phyloP scores from a whole-genome alignment of 1,140 invertebrate species.

The Meloidogyne hapla region DNA sequence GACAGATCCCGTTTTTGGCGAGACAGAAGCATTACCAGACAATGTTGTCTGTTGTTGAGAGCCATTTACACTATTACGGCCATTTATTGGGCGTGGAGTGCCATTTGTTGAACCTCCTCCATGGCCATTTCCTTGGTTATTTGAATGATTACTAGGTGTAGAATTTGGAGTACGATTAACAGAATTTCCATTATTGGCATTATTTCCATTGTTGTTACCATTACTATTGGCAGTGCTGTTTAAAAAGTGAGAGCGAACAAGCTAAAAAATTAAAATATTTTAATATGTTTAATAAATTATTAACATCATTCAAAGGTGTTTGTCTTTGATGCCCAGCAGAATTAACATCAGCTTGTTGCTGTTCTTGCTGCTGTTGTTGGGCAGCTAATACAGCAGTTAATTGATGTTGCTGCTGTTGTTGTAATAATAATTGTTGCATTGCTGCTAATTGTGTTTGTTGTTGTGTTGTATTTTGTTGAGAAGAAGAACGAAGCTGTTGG shows the following conservation, averaged over 20 bases:
- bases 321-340: constrained; percentile 10
- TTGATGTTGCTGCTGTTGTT: constrained; percentile 35
- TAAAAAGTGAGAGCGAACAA: not conserved
- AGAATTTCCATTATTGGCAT: not conserved
- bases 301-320: not conserved
- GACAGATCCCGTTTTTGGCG: constrained; percentile 27
- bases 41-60: constrained; percentile 13
- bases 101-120: constrained; percentile 14
- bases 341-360: constrained; percentile 5
- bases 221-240: too few species aligned
- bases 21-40: constrained; percentile 16
- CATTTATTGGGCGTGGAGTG: constrained; percentile 16
- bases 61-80: constrained; percentile 6
- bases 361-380: constrained; percentile 26
- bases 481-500: constrained; percentile 13
- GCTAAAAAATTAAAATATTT: not conserved
- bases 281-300: not conserved
- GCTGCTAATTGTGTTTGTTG: constrained; percentile 19
- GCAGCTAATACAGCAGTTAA: constrained; percentile 13
- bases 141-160: constrained; percentile 5
- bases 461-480: not conserved
- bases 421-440: constrained; percentile 31
- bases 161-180: constrained; percentile 2
- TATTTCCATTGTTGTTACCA: constrained; percentile 6
- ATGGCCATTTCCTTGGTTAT: constrained; percentile 4